Evolutionary conservation across 2,888 invertebrate species (phyloP), one percentile per base, ranked within the genome.

Genomic region (Polydesmus complanatus): DNA sequence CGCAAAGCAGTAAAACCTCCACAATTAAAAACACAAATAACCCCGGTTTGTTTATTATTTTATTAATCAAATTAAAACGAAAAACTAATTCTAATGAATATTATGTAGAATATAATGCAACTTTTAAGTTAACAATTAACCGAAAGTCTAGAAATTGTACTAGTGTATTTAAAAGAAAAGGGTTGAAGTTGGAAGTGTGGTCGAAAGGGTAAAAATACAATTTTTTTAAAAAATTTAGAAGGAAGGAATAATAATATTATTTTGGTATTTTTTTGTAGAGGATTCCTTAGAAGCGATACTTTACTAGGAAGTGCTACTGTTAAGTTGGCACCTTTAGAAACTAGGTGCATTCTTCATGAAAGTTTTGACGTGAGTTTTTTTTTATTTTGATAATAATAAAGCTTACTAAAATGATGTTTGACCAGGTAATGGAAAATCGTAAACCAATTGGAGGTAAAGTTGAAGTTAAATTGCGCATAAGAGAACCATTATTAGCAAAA

Each of bases 281-380:
- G 96, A 68, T 93, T 97, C 78, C 84, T 97, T 74, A 82, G 91
- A 66, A 83, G 87, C 69, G 96, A 97, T 75, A 78, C 84, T 58
- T 77, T 91, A 56, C 78, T 97, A 61, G 97, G 96, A 26, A 82
- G 85, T 2, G 86, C 81, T 18, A 81, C 78, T 64, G 83, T 95
- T 18, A 95, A 95, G 72, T 76, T 97, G 65, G 86, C 86, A 67
- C 86, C 86, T n/a, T 77, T 97, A 63, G 95, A 96, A 78, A 85
- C 84, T 0, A 83, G 85, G 63, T 89, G 92, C 72, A 86, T 86
- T 47, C 73, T 95, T 61, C 96, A 97, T 72, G 93, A 96, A 64
- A 85, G 90, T 1, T 92, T 85, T 73, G 90, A 94, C 76, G 93
- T 94, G 76, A 85, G 88, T 83, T 21, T 14, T 49, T 22, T 21